Conservation (phyloP, 2,888 invertebrate genomes). For the Pristionchus mayeri region DNA sequence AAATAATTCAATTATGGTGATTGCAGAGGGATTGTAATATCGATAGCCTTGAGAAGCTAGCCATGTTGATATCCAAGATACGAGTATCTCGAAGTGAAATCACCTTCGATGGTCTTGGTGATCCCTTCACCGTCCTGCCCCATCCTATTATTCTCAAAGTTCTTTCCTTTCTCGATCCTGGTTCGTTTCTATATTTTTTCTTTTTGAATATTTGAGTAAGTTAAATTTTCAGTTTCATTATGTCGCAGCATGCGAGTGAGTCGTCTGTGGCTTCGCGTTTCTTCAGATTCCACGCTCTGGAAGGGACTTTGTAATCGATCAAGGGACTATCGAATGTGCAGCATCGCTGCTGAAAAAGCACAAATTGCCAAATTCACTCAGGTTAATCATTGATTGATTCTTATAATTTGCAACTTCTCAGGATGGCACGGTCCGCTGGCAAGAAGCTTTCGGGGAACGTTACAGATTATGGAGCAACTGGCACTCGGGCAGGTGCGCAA, state of each 20-base stretch:
- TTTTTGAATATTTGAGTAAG: neutral
- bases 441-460: conserved; percentile 79
- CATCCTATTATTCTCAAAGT: conserved; percentile 46
- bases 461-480: conserved; percentile 79
- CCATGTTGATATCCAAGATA: conserved; percentile 8
- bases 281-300: conserved; percentile 51
- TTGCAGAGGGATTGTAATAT: conserved; percentile 46
- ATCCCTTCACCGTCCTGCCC: conserved; percentile 49
- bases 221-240: conserved; percentile 52
- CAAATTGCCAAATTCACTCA: conserved; percentile 50
- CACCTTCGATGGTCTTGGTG: neutral
- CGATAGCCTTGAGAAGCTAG: conserved; percentile 29
- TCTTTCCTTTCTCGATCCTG: conserved; percentile 47
- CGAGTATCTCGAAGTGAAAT: conserved; percentile 20
- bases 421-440: conserved; percentile 77
- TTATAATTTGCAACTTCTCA: neutral
- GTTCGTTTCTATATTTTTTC: neutral
- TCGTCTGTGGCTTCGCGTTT: conserved; percentile 48
- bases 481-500: conserved; percentile 76
- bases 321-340: conserved; percentile 53
- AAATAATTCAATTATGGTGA: neutral
- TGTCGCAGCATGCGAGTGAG: conserved; percentile 53
- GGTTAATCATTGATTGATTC: neutral
- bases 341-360: conserved; percentile 49
- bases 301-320: conserved; percentile 51